Evolutionary conservation across 2,113 vertebrate genomes (phyloP).

Genomic region (Poecilia latipinna): DNA sequence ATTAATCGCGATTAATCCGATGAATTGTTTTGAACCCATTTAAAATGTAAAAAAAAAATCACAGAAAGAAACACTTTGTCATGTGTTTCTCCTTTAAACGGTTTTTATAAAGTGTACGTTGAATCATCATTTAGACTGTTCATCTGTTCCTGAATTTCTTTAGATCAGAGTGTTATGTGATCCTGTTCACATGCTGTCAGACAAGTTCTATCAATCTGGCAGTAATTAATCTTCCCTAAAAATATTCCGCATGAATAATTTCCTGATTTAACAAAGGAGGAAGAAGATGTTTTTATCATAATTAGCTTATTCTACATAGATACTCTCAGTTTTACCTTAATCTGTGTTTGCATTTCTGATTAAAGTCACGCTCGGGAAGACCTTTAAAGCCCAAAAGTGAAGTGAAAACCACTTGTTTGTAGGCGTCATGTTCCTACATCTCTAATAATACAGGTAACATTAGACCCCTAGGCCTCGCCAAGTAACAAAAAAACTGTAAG

Average conservation of each 20-base stretch:
- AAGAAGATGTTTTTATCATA: too few species aligned
- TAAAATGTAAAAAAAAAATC: not conserved
- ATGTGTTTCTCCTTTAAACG: too few species aligned
- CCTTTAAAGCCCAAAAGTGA: too few species aligned
- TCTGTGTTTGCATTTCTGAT: not conserved
- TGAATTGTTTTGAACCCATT: not conserved
- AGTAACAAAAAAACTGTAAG: not conserved
- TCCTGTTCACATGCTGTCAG: not conserved
- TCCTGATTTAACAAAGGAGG: too few species aligned
- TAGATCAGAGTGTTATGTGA: not conserved
- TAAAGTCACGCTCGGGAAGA: not conserved
- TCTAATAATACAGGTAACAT: not conserved
- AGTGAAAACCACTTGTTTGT: not conserved
- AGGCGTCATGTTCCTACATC: not conserved
- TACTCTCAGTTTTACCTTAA: not conserved
- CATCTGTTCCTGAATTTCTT: not conserved
- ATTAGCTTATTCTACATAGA: not conserved
- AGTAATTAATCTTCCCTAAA: not conserved
- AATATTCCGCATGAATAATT: not conserved
- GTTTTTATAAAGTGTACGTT: too few species aligned
- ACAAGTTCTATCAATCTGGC: not conserved
- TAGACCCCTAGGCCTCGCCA: not conserved
- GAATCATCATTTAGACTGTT: too few species aligned
- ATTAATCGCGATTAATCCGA: too few species aligned
- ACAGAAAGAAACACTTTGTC: not conserved